These are phyloP conservation scores for Heterotilapia buettikoferi DNA, from an alignment of 2,113 vertebrate genomes.

Conservation along the genomic window DNA sequence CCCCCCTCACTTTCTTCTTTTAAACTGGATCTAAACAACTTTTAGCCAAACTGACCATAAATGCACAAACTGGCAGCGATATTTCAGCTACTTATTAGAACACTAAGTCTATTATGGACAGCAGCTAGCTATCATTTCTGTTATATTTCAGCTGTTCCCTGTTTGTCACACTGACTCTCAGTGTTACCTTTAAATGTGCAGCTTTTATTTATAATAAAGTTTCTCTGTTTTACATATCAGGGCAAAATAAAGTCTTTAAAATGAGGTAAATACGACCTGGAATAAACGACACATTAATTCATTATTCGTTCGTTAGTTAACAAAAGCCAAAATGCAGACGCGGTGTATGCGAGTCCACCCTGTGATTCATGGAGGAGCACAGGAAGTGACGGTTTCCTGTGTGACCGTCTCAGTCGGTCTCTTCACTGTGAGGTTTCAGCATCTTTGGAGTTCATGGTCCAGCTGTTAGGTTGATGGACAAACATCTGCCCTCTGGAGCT, in stretches of 20 bases:
- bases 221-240: neutral
- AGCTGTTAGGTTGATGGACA: neutral
- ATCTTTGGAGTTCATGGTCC: neutral
- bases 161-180: accelerated
- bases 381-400: neutral
- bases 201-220: accelerated
- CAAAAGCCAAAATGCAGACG: neutral
- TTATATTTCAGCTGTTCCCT: neutral
- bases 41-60: neutral
- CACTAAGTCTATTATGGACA: accelerated
- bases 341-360: accelerated
- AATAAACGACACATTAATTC: accelerated
- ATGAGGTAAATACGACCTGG: neutral
- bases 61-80: accelerated
- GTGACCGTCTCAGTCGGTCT: accelerated
- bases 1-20: neutral
- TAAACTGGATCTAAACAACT: neutral
- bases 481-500: neutral
- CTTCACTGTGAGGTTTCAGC: neutral
- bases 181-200: neutral
- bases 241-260: accelerated
- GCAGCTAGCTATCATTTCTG: neutral
- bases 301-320: too few relatives aligned
- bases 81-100: neutral
- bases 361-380: neutral